Percentiles rank a stretch among this genome's conserved stretches.
Conservation (phyloP, 2,888 invertebrate species). For the Temnothorax ravouxi region DNA sequence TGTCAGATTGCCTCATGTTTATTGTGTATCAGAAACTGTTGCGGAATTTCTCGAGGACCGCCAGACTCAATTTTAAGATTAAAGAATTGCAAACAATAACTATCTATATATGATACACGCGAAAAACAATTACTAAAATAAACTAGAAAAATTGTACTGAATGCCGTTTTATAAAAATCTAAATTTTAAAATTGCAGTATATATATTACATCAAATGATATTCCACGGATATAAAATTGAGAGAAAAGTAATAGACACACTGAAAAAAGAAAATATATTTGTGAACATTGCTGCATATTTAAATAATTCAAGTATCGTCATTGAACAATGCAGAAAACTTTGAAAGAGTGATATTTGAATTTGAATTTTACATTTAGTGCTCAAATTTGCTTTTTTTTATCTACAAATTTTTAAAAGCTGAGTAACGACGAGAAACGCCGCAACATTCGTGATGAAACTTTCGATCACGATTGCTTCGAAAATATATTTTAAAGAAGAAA, state of each 20-base stretch:
- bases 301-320: background rate
- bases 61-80: background rate
- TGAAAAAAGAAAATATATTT: background rate
- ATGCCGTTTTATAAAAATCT: background rate
- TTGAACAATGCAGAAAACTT: background rate
- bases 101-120: background rate
- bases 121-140: slow-evolving; percentile 7
- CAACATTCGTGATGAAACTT: background rate
- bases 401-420: background rate
- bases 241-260: background rate
- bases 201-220: background rate
- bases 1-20: slow-evolving; percentile 40
- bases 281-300: slow-evolving; percentile 7
- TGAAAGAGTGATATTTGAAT: background rate
- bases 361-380: background rate
- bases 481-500: background rate
- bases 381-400: slow-evolving; percentile 5
- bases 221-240: background rate
- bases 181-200: background rate
- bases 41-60: background rate
- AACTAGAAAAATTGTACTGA: background rate
- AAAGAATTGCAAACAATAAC: background rate
- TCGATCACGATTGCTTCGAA: background rate
- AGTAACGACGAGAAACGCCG: background rate
- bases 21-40: slow-evolving; percentile 7